These are phyloP conservation scores for Callaeas wilsoni DNA, from an alignment of 2,113 vertebrate genomes.

Conservation along the genomic window DNA sequence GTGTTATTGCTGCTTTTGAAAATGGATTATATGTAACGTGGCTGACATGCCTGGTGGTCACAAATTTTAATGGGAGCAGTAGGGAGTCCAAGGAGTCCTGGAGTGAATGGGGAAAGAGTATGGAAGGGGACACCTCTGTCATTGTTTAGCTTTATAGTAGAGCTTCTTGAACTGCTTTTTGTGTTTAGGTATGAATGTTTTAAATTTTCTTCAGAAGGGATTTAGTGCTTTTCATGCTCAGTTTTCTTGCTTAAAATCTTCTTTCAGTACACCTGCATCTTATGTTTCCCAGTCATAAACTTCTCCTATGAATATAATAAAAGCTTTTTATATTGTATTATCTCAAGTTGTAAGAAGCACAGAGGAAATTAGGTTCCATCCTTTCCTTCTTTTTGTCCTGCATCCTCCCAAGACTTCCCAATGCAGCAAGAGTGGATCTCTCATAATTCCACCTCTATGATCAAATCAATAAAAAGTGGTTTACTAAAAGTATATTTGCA, in stretches of 20 bases:
- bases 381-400: background rate
- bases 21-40: background rate
- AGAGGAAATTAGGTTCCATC: background rate
- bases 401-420: background rate
- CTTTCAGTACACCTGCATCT: background rate
- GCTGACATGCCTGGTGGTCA: background rate
- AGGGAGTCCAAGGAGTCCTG: background rate
- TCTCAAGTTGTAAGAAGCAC: background rate
- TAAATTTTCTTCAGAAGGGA: background rate
- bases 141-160: background rate
- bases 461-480: background rate
- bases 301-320: background rate
- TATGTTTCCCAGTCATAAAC: background rate
- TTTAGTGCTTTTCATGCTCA: background rate
- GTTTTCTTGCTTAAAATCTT: background rate
- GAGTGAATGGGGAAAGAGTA: background rate
- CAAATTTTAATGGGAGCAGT: background rate
- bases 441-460: background rate
- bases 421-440: background rate
- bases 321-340: background rate
- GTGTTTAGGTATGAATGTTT: background rate
- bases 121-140: accelerated
- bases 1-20: background rate
- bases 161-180: background rate
- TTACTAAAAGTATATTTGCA: background rate